Base-by-base conservation (phyloP, 2,113 vertebrate genomes). In the Chionis minor region DNA sequence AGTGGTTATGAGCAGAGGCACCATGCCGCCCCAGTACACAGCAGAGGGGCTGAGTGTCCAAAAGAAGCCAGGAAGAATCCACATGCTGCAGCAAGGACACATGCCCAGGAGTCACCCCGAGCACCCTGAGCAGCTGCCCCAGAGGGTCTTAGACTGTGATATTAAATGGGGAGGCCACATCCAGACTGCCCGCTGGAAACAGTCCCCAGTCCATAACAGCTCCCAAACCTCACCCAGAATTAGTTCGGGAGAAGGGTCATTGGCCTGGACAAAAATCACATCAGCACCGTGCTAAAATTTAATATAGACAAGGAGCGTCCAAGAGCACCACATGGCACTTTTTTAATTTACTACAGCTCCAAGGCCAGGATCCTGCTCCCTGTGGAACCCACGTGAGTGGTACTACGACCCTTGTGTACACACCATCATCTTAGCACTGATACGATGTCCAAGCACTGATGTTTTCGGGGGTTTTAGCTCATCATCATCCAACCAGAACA, bases 131-230 rank as follows among this genome's bases (percentile, higher is more conserved):
- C 22, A 58, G 33, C 61, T 52, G 12, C 10, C 33, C 19, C 19
- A 49, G n/a, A 51, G 3, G 17, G 6, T 11, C 26, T 30, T 1
- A 0, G 24, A 45, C 40, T 0, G 0, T 55, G 11, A 9, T 42
- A 19, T 12, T 42, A 32, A 84, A 63, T 26, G 5, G 2, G 22
- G 18, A 74, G 15, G 18, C 13, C 21, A 51, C 32, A 40, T 23
- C 22, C 74, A 65, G n/a, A 23, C 6, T 52, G 35, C 15, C 19
- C 32, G 18, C 26, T 38, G 24, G 17, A 55, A 75, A n/a, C 3
- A 1, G n/a, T 63, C 16, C 23, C 20, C 33, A 56, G 47, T 19
- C 27, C 22, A 16, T 33, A 28, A 9, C 22, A 40, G 17, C 20
- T 75, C 35, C 51, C 17, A 52, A 12, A 75, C 3, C 8, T 2